phyloP scores from a whole-genome alignment of 2,888 invertebrate species.

The Rotaria magnacalcarata region DNA sequence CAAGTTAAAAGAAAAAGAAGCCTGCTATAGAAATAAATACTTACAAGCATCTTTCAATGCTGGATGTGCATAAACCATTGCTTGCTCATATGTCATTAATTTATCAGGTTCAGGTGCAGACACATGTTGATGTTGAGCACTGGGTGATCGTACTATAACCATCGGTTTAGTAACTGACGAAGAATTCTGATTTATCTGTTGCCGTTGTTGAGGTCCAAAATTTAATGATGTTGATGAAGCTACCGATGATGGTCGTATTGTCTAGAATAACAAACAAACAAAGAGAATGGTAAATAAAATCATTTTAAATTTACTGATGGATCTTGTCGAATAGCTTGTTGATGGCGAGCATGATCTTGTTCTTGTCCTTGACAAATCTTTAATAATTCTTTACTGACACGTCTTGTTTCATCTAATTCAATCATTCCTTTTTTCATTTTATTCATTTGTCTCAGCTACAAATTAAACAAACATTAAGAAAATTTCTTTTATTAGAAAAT shows the following conservation, averaged over 20 bases:
- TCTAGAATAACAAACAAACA: too few species aligned
- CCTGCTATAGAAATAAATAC: too few species aligned
- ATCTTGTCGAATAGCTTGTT: background rate
- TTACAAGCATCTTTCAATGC: constrained; percentile 21
- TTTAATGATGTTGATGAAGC: constrained; percentile 7
- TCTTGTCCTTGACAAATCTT: background rate
- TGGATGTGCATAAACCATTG: constrained; percentile 12
- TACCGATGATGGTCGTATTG: background rate
- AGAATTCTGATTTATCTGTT: background rate
- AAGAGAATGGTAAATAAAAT: too few species aligned
- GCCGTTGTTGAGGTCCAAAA: background rate
- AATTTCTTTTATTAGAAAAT: background rate
- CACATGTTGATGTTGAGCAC: background rate
- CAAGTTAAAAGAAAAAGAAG: too few species aligned
- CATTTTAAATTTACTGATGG: background rate
- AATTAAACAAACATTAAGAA: background rate
- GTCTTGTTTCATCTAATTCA: background rate
- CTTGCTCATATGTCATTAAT: constrained; percentile 17
- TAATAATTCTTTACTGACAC: background rate
- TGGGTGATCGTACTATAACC: background rate
- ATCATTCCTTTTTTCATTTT: constrained; percentile 8
- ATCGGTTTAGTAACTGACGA: background rate
- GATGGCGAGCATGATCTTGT: background rate
- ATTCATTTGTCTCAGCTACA: constrained; percentile 7
- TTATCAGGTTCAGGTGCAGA: constrained; percentile 2